These are phyloP conservation scores for Amblyteles armatorius DNA, from an alignment of 2,888 invertebrate genomes.

Conservation along the genomic window DNA sequence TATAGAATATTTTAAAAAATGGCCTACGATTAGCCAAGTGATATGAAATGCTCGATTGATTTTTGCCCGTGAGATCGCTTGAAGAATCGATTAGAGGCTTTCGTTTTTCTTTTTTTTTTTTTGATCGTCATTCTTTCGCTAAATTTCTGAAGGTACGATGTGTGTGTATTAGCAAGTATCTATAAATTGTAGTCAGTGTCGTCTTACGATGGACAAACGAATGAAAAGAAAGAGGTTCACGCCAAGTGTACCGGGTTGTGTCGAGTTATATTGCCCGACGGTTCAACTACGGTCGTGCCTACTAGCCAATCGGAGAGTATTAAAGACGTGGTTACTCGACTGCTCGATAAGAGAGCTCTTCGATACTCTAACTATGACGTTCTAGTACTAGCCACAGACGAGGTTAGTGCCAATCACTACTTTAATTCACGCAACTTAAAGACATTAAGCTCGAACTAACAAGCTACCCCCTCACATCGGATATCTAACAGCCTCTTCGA, in stretches of 20 bases:
- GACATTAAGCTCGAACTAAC: constrained; percentile 63
- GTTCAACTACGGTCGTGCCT: constrained; percentile 96
- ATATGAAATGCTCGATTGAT: constrained; percentile 32
- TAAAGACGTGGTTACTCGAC: constrained; percentile 91
- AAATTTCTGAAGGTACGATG: constrained; percentile 59
- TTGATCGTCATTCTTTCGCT: constrained; percentile 53
- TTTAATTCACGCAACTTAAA: constrained; percentile 46
- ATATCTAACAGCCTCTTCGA: constrained; percentile 30
- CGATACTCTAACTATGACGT: constrained; percentile 94
- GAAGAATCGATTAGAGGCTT: constrained; percentile 46
- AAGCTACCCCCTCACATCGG: constrained; percentile 46
- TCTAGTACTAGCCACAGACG: constrained; percentile 86
- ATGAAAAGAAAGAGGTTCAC: constrained; percentile 83
- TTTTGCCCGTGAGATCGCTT: constrained; percentile 57
- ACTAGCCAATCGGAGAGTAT: constrained; percentile 92
- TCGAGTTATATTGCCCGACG: constrained; percentile 95
- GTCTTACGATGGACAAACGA: constrained; percentile 83
- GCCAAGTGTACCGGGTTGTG: constrained; percentile 87
- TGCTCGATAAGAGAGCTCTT: constrained; percentile 94
- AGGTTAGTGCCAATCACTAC: constrained; percentile 80
- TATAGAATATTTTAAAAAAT: constrained; percentile 19
- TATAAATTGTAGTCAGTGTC: constrained; percentile 83
- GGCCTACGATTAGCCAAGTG: constrained; percentile 4
- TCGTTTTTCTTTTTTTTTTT: constrained; percentile 35
- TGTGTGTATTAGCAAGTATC: constrained; percentile 63